A percentile compares a stretch with the other conserved stretches of the same genome.
phyloP scores from a whole-genome alignment of 2,113 vertebrate species.

The Entosphenus tridentatus region DNA sequence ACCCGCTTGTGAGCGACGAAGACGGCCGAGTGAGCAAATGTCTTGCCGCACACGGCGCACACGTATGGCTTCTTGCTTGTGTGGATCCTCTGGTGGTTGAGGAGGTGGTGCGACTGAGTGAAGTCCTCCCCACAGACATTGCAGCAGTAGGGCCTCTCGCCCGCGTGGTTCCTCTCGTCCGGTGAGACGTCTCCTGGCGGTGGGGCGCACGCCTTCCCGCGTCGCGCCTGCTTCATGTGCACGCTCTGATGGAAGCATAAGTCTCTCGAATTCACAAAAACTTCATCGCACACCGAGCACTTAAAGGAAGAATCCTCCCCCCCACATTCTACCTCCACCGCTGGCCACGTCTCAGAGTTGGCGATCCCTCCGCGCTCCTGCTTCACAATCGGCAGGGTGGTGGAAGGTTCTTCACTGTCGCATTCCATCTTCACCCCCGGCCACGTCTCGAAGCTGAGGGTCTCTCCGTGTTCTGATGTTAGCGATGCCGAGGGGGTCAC shows the following conservation, averaged over 20 bases:
- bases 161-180: not conserved
- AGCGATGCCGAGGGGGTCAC: no score
- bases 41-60: not conserved
- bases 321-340: no score
- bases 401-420: no score
- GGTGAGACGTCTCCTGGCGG: no score
- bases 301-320: not conserved
- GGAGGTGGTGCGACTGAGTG: not conserved
- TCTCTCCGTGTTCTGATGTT: no score
- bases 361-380: no score
- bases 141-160: not conserved
- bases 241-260: not conserved
- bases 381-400: no score
- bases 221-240: no score
- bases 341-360: no score
- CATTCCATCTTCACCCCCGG: no score
- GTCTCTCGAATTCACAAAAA: not conserved
- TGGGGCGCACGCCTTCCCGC: no score
- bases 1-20: not conserved
- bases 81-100: not conserved
- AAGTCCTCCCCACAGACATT: not conserved
- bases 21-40: not conserved
- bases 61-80: not conserved
- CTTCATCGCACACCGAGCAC: not conserved
- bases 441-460: no score